Evolutionary conservation across 2,888 invertebrate species (phyloP), one percentile per base, ranked within the genome.

Genomic region (Euclidia mi): DNA sequence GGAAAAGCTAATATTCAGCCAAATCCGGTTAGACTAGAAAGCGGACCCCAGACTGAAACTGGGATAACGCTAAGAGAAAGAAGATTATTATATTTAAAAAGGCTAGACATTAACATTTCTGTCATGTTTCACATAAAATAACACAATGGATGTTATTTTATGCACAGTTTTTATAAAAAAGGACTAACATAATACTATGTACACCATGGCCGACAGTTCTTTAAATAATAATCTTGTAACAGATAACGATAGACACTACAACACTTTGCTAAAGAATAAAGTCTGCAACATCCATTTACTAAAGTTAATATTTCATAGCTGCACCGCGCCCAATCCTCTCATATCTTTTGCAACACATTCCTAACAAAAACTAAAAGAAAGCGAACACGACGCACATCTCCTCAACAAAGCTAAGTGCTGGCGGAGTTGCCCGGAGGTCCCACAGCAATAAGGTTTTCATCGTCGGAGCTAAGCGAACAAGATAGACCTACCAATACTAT

Each of bases 361-460:
- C 37, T 46, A 41, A 53, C 25, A 48, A 72, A 65, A 44, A 43
- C 45, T 44, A 45, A 58, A 69, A 71, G 65, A 76, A 73, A 64
- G 57, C 61, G 56, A 20, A 14, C 37, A 41, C 32, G 65, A 58
- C 64, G 53, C 68, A 64, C 68, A 56, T 69, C 63, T 71, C 58
- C 58, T 63, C 59, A 78, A 80, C 78, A 81, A 78, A 81, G 77
- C 79, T 74, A 75, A 82, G 79, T 78, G 78, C 78, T 66, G 68
- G 71, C 69, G 71, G 70, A 62, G 69, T 69, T 53, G 65, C 62
- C 60, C 46, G 59, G 76, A 71, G 80, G 66, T 66, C 71, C 59
- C 60, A 55, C 45, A 73, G 76, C 73, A 81, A 79, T 81, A 74
- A 75, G 72, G 71, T 78, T 81, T 79, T 78, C 80, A 78, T 77